Conservation (phyloP, 2,888 invertebrate species). For the Podotricha telesiphe region DNA sequence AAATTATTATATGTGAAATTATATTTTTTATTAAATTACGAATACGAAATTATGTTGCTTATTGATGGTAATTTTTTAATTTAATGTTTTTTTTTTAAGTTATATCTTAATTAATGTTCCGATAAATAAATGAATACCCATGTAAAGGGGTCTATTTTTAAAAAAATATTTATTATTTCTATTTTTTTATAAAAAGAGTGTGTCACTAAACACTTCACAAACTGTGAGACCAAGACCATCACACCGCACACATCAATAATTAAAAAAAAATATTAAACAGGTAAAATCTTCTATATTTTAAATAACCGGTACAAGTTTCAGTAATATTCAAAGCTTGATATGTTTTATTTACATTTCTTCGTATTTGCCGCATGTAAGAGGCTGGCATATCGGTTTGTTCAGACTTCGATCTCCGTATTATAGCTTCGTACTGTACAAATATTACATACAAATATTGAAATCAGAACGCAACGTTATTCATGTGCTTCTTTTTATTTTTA, state of each 20-base stretch:
- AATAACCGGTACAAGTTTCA: slow-evolving; percentile 48
- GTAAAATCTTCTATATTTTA: slow-evolving; percentile 50
- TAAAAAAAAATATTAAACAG: slow-evolving; percentile 12
- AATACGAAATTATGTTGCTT: background rate
- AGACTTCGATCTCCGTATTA: slow-evolving; percentile 55
- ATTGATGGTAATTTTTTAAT: background rate
- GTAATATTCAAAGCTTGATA: slow-evolving; percentile 49
- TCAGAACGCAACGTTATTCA: slow-evolving; percentile 62
- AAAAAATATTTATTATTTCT: too few species aligned
- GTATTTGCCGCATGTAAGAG: slow-evolving; percentile 56
- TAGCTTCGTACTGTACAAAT: slow-evolving; percentile 67
- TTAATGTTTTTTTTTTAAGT: too few species aligned
- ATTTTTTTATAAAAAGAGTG: background rate
- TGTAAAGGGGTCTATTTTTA: too few species aligned
- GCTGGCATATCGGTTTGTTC: slow-evolving; percentile 48
- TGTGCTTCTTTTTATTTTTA: slow-evolving; percentile 59
- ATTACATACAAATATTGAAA: slow-evolving; percentile 69
- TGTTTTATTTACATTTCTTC: slow-evolving; percentile 53
- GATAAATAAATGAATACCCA: too few species aligned
- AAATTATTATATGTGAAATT: too few species aligned
- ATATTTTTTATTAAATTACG: background rate
- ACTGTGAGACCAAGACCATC: background rate
- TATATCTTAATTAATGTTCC: too few species aligned
- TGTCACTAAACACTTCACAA: background rate
- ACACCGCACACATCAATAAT: background rate